Evolutionary conservation across 2,888 invertebrate species (phyloP).

Genomic region (Patella ulyssiponensis): DNA sequence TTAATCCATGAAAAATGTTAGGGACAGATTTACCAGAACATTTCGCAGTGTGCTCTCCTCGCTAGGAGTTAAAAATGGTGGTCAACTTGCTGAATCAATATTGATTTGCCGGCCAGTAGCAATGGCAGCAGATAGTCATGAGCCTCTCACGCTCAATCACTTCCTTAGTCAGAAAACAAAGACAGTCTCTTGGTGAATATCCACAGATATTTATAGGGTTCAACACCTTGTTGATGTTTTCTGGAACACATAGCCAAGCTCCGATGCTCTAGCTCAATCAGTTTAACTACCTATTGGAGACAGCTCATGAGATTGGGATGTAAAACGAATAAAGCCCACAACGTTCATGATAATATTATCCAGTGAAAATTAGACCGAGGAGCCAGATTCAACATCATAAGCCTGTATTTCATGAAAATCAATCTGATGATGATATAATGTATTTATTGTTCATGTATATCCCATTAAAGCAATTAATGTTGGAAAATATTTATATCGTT

Average conservation of each 20-base stretch:
- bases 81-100: slow-evolving; percentile 28
- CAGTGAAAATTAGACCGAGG: too few relatives aligned
- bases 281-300: slow-evolving; percentile 22
- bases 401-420: too few relatives aligned
- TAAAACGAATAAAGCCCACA: slow-evolving; percentile 16
- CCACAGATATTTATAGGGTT: slow-evolving; percentile 31
- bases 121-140: slow-evolving; percentile 5
- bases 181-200: slow-evolving; percentile 33
- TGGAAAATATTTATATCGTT: too few relatives aligned
- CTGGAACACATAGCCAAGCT: slow-evolving; percentile 40
- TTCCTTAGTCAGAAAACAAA: slow-evolving; percentile 27
- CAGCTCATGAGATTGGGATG: slow-evolving; percentile 13
- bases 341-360: slow-evolving; percentile 26
- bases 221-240: slow-evolving; percentile 43
- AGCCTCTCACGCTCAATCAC: slow-evolving; percentile 34
- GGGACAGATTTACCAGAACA: slow-evolving; percentile 50
- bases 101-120: slow-evolving; percentile 38
- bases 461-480: too few relatives aligned
- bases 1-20: slow-evolving; percentile 50
- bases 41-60: slow-evolving; percentile 36
- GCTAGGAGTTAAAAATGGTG: slow-evolving; percentile 23
- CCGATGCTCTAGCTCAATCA: slow-evolving; percentile 35
- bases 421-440: too few relatives aligned
- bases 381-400: too few relatives aligned
- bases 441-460: too few relatives aligned